Percentiles rank a stretch among this genome's conserved stretches.
Evolutionary conservation across 2,113 vertebrate genomes (phyloP).

Genomic region (Sus scrofa): DNA sequence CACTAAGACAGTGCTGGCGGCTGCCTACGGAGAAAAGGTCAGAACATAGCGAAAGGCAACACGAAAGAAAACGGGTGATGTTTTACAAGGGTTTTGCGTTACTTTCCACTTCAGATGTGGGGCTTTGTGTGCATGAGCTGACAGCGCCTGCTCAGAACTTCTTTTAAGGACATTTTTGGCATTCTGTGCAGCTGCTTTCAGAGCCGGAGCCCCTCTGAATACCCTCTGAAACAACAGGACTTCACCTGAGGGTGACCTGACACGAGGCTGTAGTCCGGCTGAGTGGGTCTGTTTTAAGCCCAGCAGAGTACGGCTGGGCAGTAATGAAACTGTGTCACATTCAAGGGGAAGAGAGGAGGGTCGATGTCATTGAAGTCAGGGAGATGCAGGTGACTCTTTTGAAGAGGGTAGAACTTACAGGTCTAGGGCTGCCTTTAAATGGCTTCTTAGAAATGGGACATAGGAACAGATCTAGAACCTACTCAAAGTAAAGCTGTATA

Average conservation of each 20-base stretch:
- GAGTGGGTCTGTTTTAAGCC: neutral
- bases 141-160: neutral
- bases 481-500: neutral
- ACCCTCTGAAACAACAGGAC: neutral
- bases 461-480: neutral
- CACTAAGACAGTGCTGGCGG: constrained; percentile 86
- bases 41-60: neutral
- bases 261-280: neutral
- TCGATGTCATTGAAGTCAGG: neutral
- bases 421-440: neutral
- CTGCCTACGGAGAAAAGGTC: constrained; percentile 92
- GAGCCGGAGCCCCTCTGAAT: neutral
- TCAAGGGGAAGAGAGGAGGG: neutral
- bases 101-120: neutral
- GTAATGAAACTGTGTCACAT: neutral
- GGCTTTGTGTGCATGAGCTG: no score
- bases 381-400: neutral
- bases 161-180: neutral
- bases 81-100: neutral
- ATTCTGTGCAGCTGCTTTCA: neutral
- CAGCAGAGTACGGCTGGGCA: no score
- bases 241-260: neutral
- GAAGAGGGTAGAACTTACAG: neutral
- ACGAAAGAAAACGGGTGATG: no score
- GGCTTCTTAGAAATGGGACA: neutral